Evolutionary conservation across 2,113 vertebrate species (phyloP), one percentile per base, ranked within the genome.

Genomic region (Tamias sibiricus): DNA sequence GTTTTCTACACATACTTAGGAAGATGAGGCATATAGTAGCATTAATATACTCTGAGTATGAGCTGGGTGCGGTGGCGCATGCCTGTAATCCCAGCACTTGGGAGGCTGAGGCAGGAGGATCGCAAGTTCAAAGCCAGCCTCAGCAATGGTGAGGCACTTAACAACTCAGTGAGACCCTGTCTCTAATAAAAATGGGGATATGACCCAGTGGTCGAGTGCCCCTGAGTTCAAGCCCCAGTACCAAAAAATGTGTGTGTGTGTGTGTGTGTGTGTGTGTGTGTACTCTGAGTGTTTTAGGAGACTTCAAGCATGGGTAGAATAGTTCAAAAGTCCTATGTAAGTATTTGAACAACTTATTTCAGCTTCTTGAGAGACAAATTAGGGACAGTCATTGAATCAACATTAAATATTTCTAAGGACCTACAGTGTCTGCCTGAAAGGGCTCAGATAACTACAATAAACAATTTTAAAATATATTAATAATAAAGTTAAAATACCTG

Each of bases 291-390:
- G 68, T 94, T 89, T 90, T 68, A 87, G 81, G 17, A 89, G 47
- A 92, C n/a, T 47, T 66, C 75, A 24, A 90, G 8, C 12, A 89
- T 30, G 62, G 86, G 4, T 22, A 69, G 28, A 37, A 42, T 42
- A 49, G 26, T 77, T 96, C 35, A 80, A 83, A 96, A 88, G 42
- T 68, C 68, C 37, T 83, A 44, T 64, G 20, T 74, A 96, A 93
- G n/a, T 97, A 97, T 94, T 87, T 91, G 90, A 96, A 71, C 49
- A 98, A 91, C 59, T 77, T 84, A 79, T 84, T 97, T 96, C n/a
- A 88, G 66, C 44, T 97, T 95, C n/a, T 94, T 91, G 47, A 93
- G 76, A 76, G 81, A 95, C 95, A 35, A 95, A 42, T 86, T 83
- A 74, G 85, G 69, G 59, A 83, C 68, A 84, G 66, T 52, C 54